phyloP scores from a whole-genome alignment of 2,797 vertebrate genomes.

The Octomys mimax region DNA sequence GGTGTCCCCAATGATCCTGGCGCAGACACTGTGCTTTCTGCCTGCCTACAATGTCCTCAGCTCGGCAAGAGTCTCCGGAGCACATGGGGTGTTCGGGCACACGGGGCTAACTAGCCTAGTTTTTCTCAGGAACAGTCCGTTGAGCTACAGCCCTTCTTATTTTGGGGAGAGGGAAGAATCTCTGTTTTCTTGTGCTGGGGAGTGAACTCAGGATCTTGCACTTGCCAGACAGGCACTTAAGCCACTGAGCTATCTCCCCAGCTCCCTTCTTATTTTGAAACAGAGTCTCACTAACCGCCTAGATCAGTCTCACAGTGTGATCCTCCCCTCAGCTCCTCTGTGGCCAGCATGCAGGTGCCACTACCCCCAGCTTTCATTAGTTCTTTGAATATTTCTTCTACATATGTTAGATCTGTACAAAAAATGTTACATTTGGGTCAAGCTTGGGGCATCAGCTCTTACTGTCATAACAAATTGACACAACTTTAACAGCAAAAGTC shows the following conservation, averaged over 20 bases:
- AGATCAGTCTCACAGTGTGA: neutral
- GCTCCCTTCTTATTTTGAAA: neutral
- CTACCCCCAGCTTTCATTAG: neutral
- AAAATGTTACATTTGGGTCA: neutral
- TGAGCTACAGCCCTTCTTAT: neutral
- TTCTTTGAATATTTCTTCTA: constrained; percentile 30
- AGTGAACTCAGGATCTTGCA: too few species aligned
- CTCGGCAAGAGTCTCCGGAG: neutral
- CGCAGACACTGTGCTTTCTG: neutral
- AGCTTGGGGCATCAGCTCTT: neutral
- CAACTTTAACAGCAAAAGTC: neutral
- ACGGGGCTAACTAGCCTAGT: neutral
- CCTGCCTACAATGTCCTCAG: neutral
- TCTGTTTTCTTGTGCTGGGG: too few species aligned
- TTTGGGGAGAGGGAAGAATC: neutral
- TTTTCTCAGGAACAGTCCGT: neutral
- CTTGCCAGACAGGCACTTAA: too few species aligned
- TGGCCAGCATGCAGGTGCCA: neutral
- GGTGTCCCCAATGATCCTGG: neutral
- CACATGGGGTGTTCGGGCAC: neutral
- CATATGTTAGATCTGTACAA: neutral
- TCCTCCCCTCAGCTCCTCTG: neutral
- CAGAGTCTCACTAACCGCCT: neutral
- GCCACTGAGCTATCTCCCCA: too few species aligned
- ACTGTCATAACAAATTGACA: neutral